These are phyloP conservation scores for Harpalus rubripes DNA, from an alignment of 2,888 invertebrate species.

Conservation along the genomic window DNA sequence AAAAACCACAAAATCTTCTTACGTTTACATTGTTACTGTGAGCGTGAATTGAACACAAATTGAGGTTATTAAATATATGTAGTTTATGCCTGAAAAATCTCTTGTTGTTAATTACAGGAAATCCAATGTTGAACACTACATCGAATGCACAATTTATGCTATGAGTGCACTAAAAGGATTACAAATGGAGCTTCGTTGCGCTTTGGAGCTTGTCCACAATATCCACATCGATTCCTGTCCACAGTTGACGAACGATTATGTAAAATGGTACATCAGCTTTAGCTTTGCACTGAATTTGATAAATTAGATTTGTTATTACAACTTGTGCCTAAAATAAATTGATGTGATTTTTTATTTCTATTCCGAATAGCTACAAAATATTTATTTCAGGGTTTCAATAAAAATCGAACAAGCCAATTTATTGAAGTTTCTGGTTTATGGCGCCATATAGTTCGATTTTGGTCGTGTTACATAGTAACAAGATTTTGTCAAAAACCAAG, in stretches of 20 bases:
- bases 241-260: slow-evolving; percentile 26
- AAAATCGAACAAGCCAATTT: no score
- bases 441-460: no score
- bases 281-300: not conserved
- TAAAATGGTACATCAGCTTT: slow-evolving; percentile 19
- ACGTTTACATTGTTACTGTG: not conserved
- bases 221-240: slow-evolving; percentile 10
- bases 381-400: no score
- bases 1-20: not conserved
- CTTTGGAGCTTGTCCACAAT: not conserved
- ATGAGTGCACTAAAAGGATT: slow-evolving; percentile 9
- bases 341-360: no score
- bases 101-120: slow-evolving; percentile 19
- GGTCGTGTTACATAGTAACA: no score
- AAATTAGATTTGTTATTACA: no score
- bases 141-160: slow-evolving; percentile 24
- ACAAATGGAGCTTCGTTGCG: not conserved
- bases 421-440: no score
- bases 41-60: not conserved
- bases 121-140: slow-evolving; percentile 1
- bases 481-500: no score
- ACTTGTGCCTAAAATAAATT: no score
- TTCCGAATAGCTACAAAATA: no score
- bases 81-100: slow-evolving; percentile 40
- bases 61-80: slow-evolving; percentile 11